phyloP scores from a whole-genome alignment of 92 coral and sea anemone species.

The Palythoa caribaeorum region DNA sequence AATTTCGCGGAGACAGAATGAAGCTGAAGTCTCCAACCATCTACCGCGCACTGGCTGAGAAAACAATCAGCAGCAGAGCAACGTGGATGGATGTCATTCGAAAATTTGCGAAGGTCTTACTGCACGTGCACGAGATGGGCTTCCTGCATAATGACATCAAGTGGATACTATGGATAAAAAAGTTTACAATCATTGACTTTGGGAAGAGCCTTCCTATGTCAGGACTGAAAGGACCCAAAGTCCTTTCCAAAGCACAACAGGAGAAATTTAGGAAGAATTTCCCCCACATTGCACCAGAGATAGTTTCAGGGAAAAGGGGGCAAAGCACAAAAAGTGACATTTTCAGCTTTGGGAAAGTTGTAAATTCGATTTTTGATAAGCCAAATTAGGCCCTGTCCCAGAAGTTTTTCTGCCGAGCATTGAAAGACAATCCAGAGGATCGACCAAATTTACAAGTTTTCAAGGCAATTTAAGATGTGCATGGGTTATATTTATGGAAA shows the following conservation, averaged over 20 bases:
- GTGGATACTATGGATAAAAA: background rate
- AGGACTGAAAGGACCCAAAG: slow-evolving; percentile 27
- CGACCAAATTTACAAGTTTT: slow-evolving; percentile 2
- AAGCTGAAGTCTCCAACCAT: slow-evolving; percentile 7
- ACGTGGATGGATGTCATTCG: slow-evolving; percentile 16
- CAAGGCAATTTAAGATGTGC: background rate
- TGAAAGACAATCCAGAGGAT: slow-evolving; percentile 27
- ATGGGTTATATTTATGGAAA: background rate
- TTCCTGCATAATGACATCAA: slow-evolving; percentile 32
- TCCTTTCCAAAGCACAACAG: background rate
- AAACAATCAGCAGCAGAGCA: background rate
- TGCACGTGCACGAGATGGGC: slow-evolving; percentile 15
- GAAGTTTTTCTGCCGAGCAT: background rate
- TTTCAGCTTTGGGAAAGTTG: background rate
- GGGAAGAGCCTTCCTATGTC: slow-evolving; percentile 12
- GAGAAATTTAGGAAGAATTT: slow-evolving; percentile 16
- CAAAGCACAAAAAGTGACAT: slow-evolving; percentile 37
- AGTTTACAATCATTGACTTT: slow-evolving; percentile 17
- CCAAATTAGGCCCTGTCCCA: background rate
- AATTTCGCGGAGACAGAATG: slow-evolving; percentile 38
- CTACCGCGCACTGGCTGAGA: slow-evolving; percentile 18
- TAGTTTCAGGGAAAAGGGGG: slow-evolving; percentile 21
- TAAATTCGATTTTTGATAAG: background rate
- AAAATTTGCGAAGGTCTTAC: slow-evolving; percentile 21
- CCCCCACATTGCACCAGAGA: slow-evolving; percentile 39